Evolutionary conservation across 1,140 invertebrate genomes (phyloP), one percentile per base, ranked within the genome.

Genomic region (Apocrypta bakeri): DNA sequence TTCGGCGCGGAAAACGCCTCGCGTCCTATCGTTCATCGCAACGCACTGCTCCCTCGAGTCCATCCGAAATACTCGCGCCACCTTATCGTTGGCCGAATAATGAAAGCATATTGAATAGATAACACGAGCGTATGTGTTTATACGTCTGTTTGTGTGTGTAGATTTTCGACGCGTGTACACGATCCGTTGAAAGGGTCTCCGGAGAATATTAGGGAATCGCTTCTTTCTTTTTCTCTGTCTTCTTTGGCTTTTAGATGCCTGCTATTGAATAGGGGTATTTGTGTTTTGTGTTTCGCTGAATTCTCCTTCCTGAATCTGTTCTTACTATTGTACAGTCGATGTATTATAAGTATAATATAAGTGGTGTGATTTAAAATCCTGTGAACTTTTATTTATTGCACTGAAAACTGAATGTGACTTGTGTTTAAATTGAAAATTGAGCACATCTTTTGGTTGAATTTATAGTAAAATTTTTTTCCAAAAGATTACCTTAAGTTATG

Each of bases 71-170:
- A 4, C 40, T 56, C 21, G 64, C n/a, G 12, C 31, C 29, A 27
- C 24, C 76, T 83, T 79, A 83, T 83, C 76, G 69, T 0, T 33
- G 27, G 11, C 29, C 85, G 84, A 88, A 88, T 88, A 88, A 88
- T 88, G 79, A 85, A 86, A 85, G 87, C 86, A 88, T 88, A 88
- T 88, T 88, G 88, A 88, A 88, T 88, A 88, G 88, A 88, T 88
- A 88, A 61, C 40, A 11, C 25, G 12, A 17, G 33, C 33, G 33
- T 9, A 37, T 2, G 33, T 4, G 33, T 9, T 37, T 37, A 2
- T 37, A 7, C 1, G 25, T 69, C 2, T 12, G 12, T 17, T 6
- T 24, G 69, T 72, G 4, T n/a, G 17, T 56, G 40, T 66, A 37
- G 64, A 24, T 82, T 76, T 77, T 56, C 61, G 29, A 71, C 27